Evolutionary conservation across 2,113 vertebrate species (phyloP).

Genomic region (Carettochelys insculpta): DNA sequence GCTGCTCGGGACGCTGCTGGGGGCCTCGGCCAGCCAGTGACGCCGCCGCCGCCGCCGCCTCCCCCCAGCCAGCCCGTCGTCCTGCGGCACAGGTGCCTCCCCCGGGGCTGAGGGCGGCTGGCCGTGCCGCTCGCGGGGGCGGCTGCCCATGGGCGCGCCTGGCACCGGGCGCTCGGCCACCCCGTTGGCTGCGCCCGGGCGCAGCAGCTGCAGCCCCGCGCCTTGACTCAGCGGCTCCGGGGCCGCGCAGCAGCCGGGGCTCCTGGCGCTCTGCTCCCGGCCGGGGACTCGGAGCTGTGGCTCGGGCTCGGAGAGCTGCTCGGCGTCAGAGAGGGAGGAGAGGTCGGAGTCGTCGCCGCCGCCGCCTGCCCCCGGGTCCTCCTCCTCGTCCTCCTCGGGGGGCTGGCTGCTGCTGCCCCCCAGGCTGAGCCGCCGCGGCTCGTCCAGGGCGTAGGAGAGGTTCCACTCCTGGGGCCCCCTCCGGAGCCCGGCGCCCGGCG

Average conservation of each 20-base stretch:
- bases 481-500: slow-evolving; percentile 21
- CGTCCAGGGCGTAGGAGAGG: slow-evolving; percentile 80
- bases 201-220: neutral
- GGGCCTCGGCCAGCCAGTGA: slow-evolving; percentile 28
- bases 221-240: neutral
- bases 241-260: neutral
- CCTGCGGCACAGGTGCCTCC: neutral
- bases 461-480: slow-evolving; percentile 85
- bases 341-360: slow-evolving; percentile 82
- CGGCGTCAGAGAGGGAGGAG: slow-evolving; percentile 78
- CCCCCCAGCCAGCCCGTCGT: neutral
- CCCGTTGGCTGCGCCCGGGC: slow-evolving; percentile 5
- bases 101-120: neutral
- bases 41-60: neutral
- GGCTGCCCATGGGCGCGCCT: neutral
- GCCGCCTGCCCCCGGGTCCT: slow-evolving; percentile 31
- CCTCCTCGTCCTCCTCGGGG: slow-evolving; percentile 54
- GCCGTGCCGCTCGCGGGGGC: neutral
- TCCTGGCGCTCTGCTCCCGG: neutral
- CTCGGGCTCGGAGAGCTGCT: slow-evolving; percentile 46
- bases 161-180: neutral
- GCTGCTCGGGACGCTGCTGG: slow-evolving; percentile 10
- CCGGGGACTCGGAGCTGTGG: neutral
- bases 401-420: slow-evolving; percentile 72
- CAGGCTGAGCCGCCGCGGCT: slow-evolving; percentile 30